Base-by-base conservation (phyloP, 2,797 vertebrate genomes). In the Poecile montanus region DNA sequence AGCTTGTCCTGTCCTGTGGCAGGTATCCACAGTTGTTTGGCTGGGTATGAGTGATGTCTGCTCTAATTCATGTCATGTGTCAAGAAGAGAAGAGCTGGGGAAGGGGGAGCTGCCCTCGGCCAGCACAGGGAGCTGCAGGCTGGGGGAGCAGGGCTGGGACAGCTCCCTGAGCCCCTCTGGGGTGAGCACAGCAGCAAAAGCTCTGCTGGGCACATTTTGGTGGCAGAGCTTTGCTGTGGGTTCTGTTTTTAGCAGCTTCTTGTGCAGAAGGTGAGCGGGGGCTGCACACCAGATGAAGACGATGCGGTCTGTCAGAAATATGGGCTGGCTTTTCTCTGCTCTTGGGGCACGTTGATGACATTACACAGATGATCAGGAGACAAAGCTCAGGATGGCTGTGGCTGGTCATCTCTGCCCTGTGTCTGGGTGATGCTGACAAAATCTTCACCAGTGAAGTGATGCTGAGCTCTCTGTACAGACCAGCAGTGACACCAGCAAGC, bases 391-490 rank as follows among this genome's bases (percentile, higher is more conserved):
- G 53, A 17, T 67, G 73, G 50, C 60, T 67, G 67, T 53, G 77
- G 9, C 85, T 81, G 81, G 67, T 19, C 66, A 36, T 13, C 60
- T 32, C 80, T 79, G 75, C 13, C 56, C 62, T 1, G 0, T 1
- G 4, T 62, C 80, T 56, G 54, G 56, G 44, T 53, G 82, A 71
- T 0, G 9, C 16, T 58, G 66, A 60, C 57, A 73, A 34, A 45
- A 36, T 11, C 58, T 40, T 53, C 2, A 9, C 80, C 71, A 48
- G 58, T 3, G 19, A 18, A 50, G 60, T 61, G 29, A 20, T 45
- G 21, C 27, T 0, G 0, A 40, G 38, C 38, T 40, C 38, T 14
- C 1, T 1, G 0, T 5, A 6, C 2, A 4, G 74, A 66, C 32
- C 62, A 17, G 38, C 26, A 29, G 54, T 53, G 91, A 73, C 73